Base-by-base conservation (phyloP, 2,888 invertebrate genomes). In the Auanema freiburgensis region DNA sequence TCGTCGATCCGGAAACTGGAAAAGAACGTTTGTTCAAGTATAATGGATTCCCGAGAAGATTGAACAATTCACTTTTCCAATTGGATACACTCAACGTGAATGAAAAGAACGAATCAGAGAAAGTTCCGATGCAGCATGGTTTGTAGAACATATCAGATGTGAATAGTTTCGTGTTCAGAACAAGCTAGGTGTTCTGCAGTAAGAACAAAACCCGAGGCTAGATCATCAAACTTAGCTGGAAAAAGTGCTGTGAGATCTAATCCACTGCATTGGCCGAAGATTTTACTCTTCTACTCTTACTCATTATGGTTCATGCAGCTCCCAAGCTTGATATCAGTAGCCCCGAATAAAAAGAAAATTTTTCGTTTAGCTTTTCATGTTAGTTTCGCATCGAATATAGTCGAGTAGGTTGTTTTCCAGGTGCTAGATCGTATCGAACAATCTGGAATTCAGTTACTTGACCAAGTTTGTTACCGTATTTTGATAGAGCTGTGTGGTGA, bases 401-500 rank as follows among this genome's bases (percentile, higher is more conserved):
- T n/a, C n/a, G n/a, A n/a, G n/a, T n/a, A n/a, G n/a, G 10, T n/a
- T 16, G 23, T 56, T 42, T 63, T 71, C 46, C 61, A 79, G 77
- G 70, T 95, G 56, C 87, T 98, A 49, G 91, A 91, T 53, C 89
- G 91, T 74, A 92, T 96, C 83, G 92, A 93, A 72, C 90, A 91
- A 76, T 88, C 91, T 0, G 76, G 75, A 44, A 60, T 77, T 11
- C 66, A 69, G 21, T 74, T 73, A 14, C 65, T 77, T n/a, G 83
- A 83, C 63, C 83, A 83, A 71, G 86, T 97, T 57, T 97, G 97
- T 86, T 98, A 96, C 85, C 89, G 98, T 66, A 91, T 96, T 57
- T 91, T 98, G 90, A 95, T 98, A 92, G 95, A 97, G 85, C 87
- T 98, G 24, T 98, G 97, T 86, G 95, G 97, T 18, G 73, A 76